Evolutionary conservation across 2,113 vertebrate genomes (phyloP).

Genomic region (Connochaetes taurinus): DNA sequence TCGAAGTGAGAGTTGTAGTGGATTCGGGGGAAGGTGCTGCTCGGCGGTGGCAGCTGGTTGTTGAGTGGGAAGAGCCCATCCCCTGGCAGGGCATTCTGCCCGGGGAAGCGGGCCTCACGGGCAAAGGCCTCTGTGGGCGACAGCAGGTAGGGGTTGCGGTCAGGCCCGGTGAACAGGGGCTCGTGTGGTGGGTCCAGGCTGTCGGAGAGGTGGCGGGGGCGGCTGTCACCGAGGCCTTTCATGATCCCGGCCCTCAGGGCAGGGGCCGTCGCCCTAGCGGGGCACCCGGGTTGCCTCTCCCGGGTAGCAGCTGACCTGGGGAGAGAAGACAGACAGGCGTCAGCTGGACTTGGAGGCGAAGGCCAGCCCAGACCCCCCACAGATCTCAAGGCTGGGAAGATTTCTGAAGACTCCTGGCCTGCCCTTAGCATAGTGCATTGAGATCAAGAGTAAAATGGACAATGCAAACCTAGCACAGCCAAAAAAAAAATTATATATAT

Average conservation of each 20-base stretch:
- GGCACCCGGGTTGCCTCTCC: slow-evolving; percentile 51
- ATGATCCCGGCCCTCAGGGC: slow-evolving; percentile 80
- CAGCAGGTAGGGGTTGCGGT: slow-evolving; percentile 92
- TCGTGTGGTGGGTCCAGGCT: slow-evolving; percentile 90
- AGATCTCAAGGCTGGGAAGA: not conserved
- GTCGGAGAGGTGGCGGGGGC: slow-evolving; percentile 91
- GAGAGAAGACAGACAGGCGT: slow-evolving; percentile 49
- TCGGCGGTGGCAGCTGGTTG: slow-evolving; percentile 95
- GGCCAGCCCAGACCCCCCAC: not conserved
- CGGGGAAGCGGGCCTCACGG: slow-evolving; percentile 86
- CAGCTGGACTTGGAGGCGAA: not conserved
- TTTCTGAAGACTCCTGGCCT: not conserved
- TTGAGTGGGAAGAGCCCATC: slow-evolving; percentile 94
- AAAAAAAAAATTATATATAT: not conserved
- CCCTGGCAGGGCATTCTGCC: slow-evolving; percentile 82
- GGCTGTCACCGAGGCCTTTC: slow-evolving; percentile 94
- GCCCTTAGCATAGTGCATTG: not conserved
- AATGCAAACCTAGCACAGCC: not conserved
- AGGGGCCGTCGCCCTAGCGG: slow-evolving; percentile 55
- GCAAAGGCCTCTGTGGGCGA: slow-evolving; percentile 93
- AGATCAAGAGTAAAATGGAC: not conserved
- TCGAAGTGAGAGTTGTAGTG: slow-evolving; percentile 98
- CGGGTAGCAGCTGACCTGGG: slow-evolving; percentile 52
- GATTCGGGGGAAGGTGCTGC: slow-evolving; percentile 97
- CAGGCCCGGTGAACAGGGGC: slow-evolving; percentile 86